Evolutionary conservation across 2,113 vertebrate species (phyloP).

Genomic region (Prochilodus magdalenae): DNA sequence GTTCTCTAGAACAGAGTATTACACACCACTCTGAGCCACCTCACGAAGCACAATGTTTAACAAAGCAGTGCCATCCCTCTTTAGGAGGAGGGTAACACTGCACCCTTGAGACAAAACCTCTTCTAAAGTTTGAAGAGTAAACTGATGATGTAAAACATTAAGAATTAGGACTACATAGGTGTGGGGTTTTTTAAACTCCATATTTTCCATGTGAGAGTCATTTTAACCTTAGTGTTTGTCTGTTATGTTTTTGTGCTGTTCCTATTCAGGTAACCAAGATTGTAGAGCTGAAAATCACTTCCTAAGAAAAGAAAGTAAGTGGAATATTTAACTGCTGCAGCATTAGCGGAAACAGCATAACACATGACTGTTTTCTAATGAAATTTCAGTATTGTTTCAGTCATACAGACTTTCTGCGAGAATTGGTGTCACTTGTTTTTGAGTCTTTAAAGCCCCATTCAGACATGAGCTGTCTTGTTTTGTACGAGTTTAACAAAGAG

Average conservation of each 20-base stretch:
- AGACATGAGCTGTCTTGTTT: neutral
- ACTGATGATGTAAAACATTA: too few relatives aligned
- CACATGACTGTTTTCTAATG: neutral
- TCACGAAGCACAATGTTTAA: too few relatives aligned
- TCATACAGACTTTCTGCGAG: neutral
- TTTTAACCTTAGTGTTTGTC: neutral
- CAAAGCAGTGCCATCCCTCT: too few relatives aligned
- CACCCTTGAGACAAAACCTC: too few relatives aligned
- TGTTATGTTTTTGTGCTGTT: neutral
- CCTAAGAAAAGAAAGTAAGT: constrained; percentile 1
- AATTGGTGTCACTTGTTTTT: neutral
- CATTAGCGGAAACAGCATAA: neutral
- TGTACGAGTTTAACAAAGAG: too few relatives aligned
- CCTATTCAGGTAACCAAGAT: neutral
- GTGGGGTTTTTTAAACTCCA: too few relatives aligned
- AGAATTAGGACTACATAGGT: too few relatives aligned
- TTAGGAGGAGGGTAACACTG: too few relatives aligned
- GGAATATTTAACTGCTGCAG: neutral
- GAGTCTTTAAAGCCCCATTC: neutral
- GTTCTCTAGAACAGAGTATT: too few relatives aligned
- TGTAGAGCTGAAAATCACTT: neutral
- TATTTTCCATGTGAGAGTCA: too few relatives aligned
- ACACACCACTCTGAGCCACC: too few relatives aligned
- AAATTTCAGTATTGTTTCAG: neutral
- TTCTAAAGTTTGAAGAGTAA: too few relatives aligned